Base-by-base conservation (phyloP, 1,140 invertebrate species). In the Drosophila rufa region DNA sequence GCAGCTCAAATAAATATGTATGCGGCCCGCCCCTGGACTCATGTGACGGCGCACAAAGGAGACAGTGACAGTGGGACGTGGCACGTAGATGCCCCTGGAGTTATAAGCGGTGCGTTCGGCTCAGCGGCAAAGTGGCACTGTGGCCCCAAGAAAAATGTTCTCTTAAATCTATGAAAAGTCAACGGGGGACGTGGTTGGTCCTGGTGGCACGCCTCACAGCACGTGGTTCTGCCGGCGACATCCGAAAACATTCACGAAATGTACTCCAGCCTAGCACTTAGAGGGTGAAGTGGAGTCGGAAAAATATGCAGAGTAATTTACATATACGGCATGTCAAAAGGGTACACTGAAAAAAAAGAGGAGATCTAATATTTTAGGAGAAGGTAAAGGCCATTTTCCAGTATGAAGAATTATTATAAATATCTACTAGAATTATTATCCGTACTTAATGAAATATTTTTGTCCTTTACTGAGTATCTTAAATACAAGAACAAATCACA, bases 141-240 rank as follows among this genome's bases (percentile, higher is more conserved):
- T 57, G 47, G 67, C 67, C 50, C 48, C n/a, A 55, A 87, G 84
- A 87, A 87, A 82, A 83, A 87, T 87, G 83, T 83, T 80, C 84
- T 87, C 58, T 77, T 87, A 87, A 89, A 87, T 87, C 83, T 83
- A 89, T 89, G 84, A 83, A 77, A 83, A 89, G 83, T 87, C 83
- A 87, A 75, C 75, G 76, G 80, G 65, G 64, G 75, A 76, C 83
- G 83, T 86, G 83, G 79, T 40, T 71, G 75, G 27, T 12, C 33
- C 56, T 60, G 51, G 65, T 48, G 67, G 76, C 83, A 87, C 83
- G 62, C 77, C 68, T 65, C 45, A 11, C 36, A 40, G 82, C 75
- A 86, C 82, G 83, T 86, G 78, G 53, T 78, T 36, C 55, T 69
- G 43, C 33, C 45, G 61, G 60, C 60, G 70, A 79, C 59, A 78